Conservation (phyloP, 2,113 vertebrate species). For the Gracilinanus agilis region DNA sequence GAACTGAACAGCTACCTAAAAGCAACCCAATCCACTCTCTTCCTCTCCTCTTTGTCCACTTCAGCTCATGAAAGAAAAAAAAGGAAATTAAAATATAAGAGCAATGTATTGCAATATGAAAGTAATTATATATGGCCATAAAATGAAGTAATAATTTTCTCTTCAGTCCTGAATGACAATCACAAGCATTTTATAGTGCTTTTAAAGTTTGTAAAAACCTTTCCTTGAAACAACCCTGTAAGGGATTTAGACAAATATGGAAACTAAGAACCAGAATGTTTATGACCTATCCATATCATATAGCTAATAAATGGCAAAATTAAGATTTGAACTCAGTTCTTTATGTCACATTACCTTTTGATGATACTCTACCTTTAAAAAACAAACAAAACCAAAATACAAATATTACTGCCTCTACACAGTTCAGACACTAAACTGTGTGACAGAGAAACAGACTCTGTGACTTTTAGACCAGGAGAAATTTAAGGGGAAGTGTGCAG, state of each 20-base stretch:
- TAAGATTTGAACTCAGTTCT: neutral
- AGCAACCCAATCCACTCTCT: no score
- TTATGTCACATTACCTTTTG: neutral
- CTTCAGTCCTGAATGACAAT: neutral
- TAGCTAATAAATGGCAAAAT: neutral
- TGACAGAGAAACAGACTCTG: no score
- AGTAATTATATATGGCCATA: neutral
- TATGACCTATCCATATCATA: neutral
- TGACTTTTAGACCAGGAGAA: neutral
- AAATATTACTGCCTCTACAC: neutral
- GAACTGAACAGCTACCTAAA: no score
- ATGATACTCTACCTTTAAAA: neutral
- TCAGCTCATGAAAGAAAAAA: no score
- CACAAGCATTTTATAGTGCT: neutral
- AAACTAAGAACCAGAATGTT: neutral
- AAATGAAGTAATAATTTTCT: neutral
- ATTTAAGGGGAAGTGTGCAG: constrained; percentile 5
- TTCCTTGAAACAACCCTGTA: neutral
- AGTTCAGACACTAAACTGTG: neutral
- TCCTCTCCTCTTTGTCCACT: no score
- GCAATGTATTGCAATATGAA: no score
- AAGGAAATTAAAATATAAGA: no score
- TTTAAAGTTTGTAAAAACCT: neutral
- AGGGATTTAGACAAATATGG: neutral
- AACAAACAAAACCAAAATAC: no score